Evolutionary conservation across 2,797 vertebrate genomes (phyloP).

Genomic region (Choloepus didactylus): DNA sequence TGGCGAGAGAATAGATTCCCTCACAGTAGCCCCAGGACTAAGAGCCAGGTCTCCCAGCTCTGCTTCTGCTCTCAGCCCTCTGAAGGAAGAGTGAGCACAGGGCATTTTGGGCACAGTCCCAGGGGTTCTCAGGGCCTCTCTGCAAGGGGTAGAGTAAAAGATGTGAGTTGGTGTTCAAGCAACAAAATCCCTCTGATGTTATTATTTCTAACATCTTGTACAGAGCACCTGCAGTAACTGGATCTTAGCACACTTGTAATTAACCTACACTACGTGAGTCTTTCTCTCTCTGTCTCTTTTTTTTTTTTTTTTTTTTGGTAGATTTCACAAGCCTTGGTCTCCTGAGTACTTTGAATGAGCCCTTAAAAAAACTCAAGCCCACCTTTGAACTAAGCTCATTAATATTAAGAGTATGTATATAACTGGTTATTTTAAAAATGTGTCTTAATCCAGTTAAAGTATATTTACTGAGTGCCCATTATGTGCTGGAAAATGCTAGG

Average conservation of each 20-base stretch:
- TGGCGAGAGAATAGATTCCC: background rate
- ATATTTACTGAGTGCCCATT: background rate
- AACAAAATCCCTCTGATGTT: background rate
- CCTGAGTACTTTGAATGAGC: slow-evolving; percentile 23
- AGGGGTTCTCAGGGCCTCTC: background rate
- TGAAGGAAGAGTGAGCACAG: background rate
- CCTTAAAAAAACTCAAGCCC: background rate
- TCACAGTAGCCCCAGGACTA: too few species aligned
- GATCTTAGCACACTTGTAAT: background rate
- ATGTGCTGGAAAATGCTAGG: background rate
- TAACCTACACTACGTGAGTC: background rate
- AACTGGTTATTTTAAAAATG: slow-evolving; percentile 33
- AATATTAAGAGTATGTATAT: slow-evolving; percentile 10
- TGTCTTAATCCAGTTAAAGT: background rate
- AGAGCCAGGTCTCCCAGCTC: background rate
- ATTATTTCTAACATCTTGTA: background rate
- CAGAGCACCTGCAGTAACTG: background rate
- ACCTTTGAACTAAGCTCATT: slow-evolving; percentile 6
- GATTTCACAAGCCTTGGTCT: slow-evolving; percentile 26
- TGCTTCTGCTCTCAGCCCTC: background rate
- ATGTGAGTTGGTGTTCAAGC: background rate
- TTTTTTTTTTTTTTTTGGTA: background rate
- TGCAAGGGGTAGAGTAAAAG: too few species aligned
- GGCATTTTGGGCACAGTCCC: background rate
- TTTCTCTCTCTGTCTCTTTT: background rate